Percentiles rank a stretch among this genome's conserved stretches.
These are phyloP conservation scores for Girardinus metallicus DNA, from an alignment of 2,797 vertebrate species.

Conservation along the genomic window DNA sequence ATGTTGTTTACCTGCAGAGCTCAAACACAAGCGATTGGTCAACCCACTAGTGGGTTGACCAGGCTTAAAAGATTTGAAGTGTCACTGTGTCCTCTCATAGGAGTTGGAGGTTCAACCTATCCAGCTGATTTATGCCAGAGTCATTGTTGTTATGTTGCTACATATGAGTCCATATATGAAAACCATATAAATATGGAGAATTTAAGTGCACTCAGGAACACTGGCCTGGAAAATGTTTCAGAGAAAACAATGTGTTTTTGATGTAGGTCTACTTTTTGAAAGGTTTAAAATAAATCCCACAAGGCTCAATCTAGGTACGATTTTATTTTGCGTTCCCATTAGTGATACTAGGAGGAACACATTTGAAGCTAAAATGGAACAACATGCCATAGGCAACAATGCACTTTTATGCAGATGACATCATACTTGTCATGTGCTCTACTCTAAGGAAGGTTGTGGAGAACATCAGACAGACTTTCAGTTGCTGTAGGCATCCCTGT, in stretches of 20 bases:
- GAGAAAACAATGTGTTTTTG: neutral
- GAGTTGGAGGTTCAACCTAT: too few species aligned
- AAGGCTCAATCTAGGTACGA: neutral
- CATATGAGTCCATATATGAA: neutral
- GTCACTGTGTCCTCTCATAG: too few species aligned
- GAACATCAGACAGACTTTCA: neutral
- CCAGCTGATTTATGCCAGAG: too few species aligned
- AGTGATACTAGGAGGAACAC: neutral
- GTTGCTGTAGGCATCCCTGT: neutral
- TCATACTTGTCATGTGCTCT: neutral
- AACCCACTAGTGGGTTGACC: too few species aligned
- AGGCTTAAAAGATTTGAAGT: too few species aligned
- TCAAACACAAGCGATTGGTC: too few species aligned
- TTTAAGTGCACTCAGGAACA: neutral
- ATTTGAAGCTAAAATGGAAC: neutral
- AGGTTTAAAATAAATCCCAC: neutral
- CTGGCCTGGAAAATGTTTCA: neutral
- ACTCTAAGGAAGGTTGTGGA: neutral
- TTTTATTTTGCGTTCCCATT: neutral
- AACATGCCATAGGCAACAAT: neutral
- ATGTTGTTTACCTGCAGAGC: too few species aligned
- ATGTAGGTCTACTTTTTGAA: neutral
- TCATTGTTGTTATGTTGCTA: neutral
- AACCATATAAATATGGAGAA: neutral
- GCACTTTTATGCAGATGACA: neutral